phyloP scores from a whole-genome alignment of 2,888 invertebrate species.

The Thecophora atra region DNA sequence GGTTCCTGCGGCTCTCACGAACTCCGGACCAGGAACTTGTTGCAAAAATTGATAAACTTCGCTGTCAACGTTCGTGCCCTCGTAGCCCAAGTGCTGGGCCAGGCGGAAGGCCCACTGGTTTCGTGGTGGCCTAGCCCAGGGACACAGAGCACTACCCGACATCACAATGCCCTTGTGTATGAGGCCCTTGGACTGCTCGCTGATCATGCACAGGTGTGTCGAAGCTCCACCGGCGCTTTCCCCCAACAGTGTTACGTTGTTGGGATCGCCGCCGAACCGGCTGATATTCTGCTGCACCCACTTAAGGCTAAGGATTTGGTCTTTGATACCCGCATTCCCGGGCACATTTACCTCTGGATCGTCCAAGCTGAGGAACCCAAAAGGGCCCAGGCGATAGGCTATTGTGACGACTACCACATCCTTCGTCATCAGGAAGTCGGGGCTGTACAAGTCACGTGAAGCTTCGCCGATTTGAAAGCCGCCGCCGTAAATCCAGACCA shows the following conservation, averaged over 20 bases:
- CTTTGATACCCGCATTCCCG: conserved; percentile 69
- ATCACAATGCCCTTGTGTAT: conserved; percentile 61
- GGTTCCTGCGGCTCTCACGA: conserved; percentile 54
- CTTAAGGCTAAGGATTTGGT: conserved; percentile 67
- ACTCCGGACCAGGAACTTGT: conserved; percentile 50
- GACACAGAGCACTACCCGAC: conserved; percentile 60
- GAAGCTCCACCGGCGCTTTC: conserved; percentile 68
- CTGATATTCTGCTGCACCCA: conserved; percentile 68
- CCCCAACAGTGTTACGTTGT: conserved; percentile 69
- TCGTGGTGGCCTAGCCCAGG: conserved; percentile 56
- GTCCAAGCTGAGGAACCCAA: conserved; percentile 67
- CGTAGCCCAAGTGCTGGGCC: conserved; percentile 58
- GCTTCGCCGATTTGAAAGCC: conserved; percentile 67
- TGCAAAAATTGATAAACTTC: conserved; percentile 59
- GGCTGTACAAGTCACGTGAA: conserved; percentile 63
- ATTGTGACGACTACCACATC: conserved; percentile 67
- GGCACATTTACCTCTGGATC: conserved; percentile 67
- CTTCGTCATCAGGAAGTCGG: conserved; percentile 67
- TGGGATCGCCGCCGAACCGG: conserved; percentile 68
- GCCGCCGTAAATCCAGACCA: conserved; percentile 69
- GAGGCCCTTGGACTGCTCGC: conserved; percentile 65
- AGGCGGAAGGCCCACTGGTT: conserved; percentile 56
- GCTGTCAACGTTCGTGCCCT: conserved; percentile 56
- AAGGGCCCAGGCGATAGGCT: conserved; percentile 67
- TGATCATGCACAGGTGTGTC: conserved; percentile 66